These are phyloP conservation scores for Arion vulgaris DNA, from an alignment of 1,140 invertebrate genomes.

Conservation along the genomic window DNA sequence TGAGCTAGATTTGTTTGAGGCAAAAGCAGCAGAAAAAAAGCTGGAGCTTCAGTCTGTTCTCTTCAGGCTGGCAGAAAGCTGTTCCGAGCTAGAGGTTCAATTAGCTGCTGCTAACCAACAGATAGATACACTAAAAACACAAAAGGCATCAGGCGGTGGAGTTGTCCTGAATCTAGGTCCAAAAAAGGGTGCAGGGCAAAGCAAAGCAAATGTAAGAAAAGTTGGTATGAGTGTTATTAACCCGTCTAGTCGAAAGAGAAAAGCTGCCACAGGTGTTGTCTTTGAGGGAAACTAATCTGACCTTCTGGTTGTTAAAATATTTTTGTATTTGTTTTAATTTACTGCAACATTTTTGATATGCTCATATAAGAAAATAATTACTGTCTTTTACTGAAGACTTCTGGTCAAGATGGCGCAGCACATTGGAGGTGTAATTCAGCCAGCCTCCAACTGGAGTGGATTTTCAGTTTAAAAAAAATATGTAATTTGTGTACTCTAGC, in stretches of 20 bases:
- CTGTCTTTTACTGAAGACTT: too few relatives aligned
- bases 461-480: too few relatives aligned
- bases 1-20: conserved; percentile 61
- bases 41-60: conserved; percentile 59
- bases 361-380: too few relatives aligned
- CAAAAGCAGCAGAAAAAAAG: conserved; percentile 64
- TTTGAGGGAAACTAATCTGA: conserved; percentile 71
- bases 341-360: too few relatives aligned
- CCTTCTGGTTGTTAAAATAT: too few relatives aligned
- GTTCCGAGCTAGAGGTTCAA: conserved; percentile 50
- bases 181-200: conserved; percentile 51
- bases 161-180: conserved; percentile 48
- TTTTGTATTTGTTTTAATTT: too few relatives aligned
- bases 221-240: conserved; percentile 68
- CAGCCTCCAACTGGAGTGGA: too few relatives aligned
- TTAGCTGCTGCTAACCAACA: conserved; percentile 55
- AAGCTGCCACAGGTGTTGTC: conserved; percentile 64
- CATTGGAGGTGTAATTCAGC: too few relatives aligned
- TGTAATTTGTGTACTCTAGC: too few relatives aligned
- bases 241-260: conserved; percentile 64
- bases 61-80: conserved; percentile 58
- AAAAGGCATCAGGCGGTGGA: conserved; percentile 43
- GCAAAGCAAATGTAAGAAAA: conserved; percentile 61
- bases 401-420: too few relatives aligned
- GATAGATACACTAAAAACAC: conserved; percentile 55